Evolutionary conservation across 92 coral and sea anemone genomes (phyloP).

Genomic region (Plumapathes pennacea): DNA sequence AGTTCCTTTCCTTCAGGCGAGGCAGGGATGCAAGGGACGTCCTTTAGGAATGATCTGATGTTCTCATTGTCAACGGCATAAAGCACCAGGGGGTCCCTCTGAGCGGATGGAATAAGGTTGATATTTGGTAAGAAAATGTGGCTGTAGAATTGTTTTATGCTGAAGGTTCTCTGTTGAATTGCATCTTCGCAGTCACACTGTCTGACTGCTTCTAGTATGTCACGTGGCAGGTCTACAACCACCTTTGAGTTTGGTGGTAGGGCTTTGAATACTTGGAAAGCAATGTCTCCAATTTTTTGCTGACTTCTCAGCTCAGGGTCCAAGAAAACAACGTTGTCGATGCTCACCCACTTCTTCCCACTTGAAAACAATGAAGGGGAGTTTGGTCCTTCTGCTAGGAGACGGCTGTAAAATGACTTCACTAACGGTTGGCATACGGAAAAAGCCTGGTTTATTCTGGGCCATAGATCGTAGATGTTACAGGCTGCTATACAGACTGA

Average conservation of each 20-base stretch:
- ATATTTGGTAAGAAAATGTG: conserved; percentile 66
- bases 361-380: conserved; percentile 58
- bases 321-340: conserved; percentile 41
- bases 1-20: conserved; percentile 59
- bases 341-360: conserved; percentile 52
- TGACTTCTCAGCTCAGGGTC: conserved; percentile 46
- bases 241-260: background rate
- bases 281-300: conserved; percentile 33
- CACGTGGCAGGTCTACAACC: conserved; percentile 57
- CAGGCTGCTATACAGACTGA: background rate
- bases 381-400: background rate
- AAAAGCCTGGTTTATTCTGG: background rate
- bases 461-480: no score
- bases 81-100: conserved; percentile 49
- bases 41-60: no score
- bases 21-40: conserved; percentile 68
- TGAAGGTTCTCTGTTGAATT: conserved; percentile 29
- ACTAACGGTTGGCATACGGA: conserved; percentile 20
- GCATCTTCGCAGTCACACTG: conserved; percentile 12
- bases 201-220: conserved; percentile 39
- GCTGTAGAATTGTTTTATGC: conserved; percentile 43
- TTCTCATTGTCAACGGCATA: conserved; percentile 50
- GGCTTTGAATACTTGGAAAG: conserved; percentile 25
- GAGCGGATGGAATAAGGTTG: background rate
- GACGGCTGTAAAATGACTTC: conserved; percentile 39